Evolutionary conservation across 2,113 vertebrate genomes (phyloP).

Genomic region (Phrynocephalus versicolor): DNA sequence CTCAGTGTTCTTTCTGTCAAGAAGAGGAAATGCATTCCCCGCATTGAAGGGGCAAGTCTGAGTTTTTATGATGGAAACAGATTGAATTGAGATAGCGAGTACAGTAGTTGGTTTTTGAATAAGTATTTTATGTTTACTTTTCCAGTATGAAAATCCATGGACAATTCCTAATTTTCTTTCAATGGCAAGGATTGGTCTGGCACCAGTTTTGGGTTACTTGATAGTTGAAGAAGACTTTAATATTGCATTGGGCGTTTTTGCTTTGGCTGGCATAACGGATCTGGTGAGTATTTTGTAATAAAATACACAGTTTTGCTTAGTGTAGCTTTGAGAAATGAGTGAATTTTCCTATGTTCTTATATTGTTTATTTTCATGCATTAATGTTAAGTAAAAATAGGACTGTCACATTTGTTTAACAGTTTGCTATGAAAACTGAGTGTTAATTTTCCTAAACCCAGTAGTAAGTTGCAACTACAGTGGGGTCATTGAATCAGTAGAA

Average conservation of each 20-base stretch:
- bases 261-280: constrained; percentile 92
- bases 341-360: accelerated
- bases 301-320: too few relatives aligned
- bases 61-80: accelerated
- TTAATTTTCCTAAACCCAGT: too few relatives aligned
- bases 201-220: constrained; percentile 90
- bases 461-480: too few relatives aligned
- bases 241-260: constrained; percentile 89
- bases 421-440: neutral
- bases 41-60: neutral
- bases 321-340: too few relatives aligned
- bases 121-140: constrained; percentile 34
- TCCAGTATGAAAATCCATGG: constrained; percentile 98
- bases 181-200: constrained; percentile 89
- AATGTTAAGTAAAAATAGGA: neutral
- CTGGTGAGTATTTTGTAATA: constrained; percentile 79
- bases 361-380: accelerated
- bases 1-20: neutral
- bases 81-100: accelerated
- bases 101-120: neutral
- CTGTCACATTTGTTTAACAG: neutral
- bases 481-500: too few relatives aligned
- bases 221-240: constrained; percentile 91
- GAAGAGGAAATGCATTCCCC: neutral
- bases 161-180: constrained; percentile 95